Base-by-base conservation (phyloP, 2,888 invertebrate species). In the Eristalinus aeneus region DNA sequence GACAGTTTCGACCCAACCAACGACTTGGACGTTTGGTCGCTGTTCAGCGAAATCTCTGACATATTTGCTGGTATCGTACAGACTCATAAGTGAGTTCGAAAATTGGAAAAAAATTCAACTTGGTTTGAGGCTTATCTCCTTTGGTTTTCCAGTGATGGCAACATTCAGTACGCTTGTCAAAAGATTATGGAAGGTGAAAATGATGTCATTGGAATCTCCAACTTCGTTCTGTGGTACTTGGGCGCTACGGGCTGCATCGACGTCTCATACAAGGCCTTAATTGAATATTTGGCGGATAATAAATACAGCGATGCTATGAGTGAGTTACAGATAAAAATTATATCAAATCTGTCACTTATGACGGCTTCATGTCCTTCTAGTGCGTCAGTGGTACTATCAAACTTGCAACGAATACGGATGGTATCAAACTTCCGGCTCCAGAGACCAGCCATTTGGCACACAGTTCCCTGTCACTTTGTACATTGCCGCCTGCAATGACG, bases 371-470 rank as follows among this genome's bases (percentile, higher is more conserved):
- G n/a, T 23, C 36, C 72, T 69, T 78, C 90, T 92, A 96, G 96
- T 94, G 91, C 94, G 96, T 0, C 94, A 95, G 61, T 97, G 97
- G 97, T 94, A 93, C 1, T 97, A 96, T 91, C 97, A 97, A 92
- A 97, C 96, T 0, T 98, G 98, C 91, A 95, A 95, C 68, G 97
- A 98, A 93, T 97, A 95, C 91, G 97, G 97, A 72, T 97, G 95
- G 94, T 97, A 94, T 92, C 97, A 97, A 93, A 95, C 96, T 2
- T 95, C 97, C 0, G 94, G 93, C 82, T 94, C 95, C 11, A 65
- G 89, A 0, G 90, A 92, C 0, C 95, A 95, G 83, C 95, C 96
- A 0, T 94, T 94, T 12, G 92, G 92, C 22, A 89, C 61, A 5
- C 90, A 89, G 39, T 91, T 91, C 77, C 92, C 92, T 0, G 89